Evolutionary conservation across 2,888 invertebrate genomes (phyloP).

Genomic region (Philopedon plagiatum): DNA sequence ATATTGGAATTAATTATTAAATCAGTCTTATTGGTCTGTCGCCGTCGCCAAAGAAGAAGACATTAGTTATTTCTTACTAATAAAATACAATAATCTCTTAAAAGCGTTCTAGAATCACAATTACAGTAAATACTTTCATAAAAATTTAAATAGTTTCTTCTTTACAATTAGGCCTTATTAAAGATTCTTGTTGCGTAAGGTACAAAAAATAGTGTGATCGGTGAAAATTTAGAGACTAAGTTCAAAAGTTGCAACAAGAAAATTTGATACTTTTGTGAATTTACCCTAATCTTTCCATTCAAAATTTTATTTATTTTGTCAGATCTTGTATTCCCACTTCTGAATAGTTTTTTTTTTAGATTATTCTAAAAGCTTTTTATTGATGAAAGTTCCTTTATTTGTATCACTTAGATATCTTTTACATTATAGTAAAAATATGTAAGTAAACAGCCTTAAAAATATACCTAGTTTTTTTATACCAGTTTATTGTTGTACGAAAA

Average conservation of each 20-base stretch:
- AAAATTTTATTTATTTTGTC: too few species aligned
- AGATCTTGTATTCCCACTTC: too few species aligned
- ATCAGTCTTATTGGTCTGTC: not conserved
- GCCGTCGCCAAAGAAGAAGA: not conserved
- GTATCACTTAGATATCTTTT: too few species aligned
- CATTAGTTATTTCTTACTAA: slow-evolving; percentile 36
- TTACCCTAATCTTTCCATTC: too few species aligned
- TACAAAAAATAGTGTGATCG: slow-evolving; percentile 54
- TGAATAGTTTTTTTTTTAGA: too few species aligned
- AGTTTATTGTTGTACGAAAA: too few species aligned
- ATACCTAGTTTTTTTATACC: too few species aligned
- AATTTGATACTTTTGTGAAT: too few species aligned
- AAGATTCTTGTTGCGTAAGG: slow-evolving; percentile 56
- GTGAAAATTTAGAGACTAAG: not conserved
- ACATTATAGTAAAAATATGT: too few species aligned
- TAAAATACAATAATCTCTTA: slow-evolving; percentile 28
- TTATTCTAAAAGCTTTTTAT: too few species aligned
- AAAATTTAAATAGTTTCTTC: slow-evolving; percentile 53
- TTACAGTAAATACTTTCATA: slow-evolving; percentile 55
- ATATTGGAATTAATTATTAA: not conserved
- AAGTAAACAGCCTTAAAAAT: too few species aligned
- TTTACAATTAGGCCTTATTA: slow-evolving; percentile 60
- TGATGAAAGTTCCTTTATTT: too few species aligned
- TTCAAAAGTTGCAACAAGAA: not conserved
- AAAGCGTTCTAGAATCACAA: slow-evolving; percentile 55